Conservation (phyloP, 1,140 invertebrate species). For the Zaprionus gabonicus region DNA sequence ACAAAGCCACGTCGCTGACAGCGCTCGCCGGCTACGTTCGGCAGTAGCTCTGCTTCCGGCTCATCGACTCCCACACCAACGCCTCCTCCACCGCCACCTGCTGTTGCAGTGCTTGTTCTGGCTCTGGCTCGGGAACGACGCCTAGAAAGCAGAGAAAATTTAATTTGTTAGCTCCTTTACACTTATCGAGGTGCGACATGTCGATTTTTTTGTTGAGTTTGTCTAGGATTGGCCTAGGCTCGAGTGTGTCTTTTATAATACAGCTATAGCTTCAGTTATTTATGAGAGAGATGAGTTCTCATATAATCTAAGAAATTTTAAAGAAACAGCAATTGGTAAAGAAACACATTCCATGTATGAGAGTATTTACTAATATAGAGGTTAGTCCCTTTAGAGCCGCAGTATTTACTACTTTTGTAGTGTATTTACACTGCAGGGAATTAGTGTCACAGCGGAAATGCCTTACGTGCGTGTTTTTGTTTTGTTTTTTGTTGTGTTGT, state of each 20-base stretch:
- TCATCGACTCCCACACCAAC: constrained; percentile 41
- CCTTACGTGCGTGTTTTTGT: constrained; percentile 17
- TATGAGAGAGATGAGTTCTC: neutral
- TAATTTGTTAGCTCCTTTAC: constrained; percentile 11
- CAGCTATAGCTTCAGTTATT: neutral
- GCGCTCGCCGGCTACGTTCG: constrained; percentile 44
- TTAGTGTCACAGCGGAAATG: constrained; percentile 28
- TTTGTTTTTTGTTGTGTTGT: constrained; percentile 18
- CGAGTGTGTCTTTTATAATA: neutral
- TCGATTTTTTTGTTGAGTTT: neutral
- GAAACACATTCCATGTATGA: neutral
- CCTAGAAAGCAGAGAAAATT: constrained; percentile 49
- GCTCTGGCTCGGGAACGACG: constrained; percentile 40
- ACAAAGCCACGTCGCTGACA: constrained; percentile 64
- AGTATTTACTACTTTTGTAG: constrained; percentile 2
- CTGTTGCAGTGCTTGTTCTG: constrained; percentile 20
- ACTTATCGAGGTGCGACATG: neutral
- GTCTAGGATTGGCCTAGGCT: neutral
- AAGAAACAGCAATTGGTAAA: neutral
- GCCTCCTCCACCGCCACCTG: neutral
- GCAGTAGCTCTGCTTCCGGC: constrained; percentile 68
- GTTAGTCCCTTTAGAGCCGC: neutral
- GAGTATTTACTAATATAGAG: neutral
- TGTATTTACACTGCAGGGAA: constrained; percentile 6
- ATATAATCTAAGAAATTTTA: neutral